Base-by-base conservation (phyloP, 2,888 invertebrate species). In the Gymnosoma rotundatum region DNA sequence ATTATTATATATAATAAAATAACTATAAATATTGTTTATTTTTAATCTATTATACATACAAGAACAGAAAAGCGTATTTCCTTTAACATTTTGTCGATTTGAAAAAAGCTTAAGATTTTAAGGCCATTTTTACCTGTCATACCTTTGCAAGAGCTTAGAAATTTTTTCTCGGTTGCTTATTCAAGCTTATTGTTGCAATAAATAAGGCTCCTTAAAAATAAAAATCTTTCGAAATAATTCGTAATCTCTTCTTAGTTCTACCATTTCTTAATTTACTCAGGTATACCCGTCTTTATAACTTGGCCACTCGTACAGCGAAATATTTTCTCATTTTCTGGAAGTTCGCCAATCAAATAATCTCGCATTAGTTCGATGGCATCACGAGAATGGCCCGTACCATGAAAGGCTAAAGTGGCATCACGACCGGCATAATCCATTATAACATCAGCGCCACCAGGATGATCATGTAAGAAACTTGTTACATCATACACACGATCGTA, bases 401-500 rank as follows among this genome's bases (percentile, higher is more conserved):
- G 93, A 92, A 97, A 97, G 0, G 97, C 96, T 2, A 96, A 93
- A 36, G 96, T 97, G 0, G 97, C 97, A 91, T 97, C 97, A 14
- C 96, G 93, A 0, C 97, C 97, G 0, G 97, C 97, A 91, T 96
- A 95, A 89, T 98, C 97, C 87, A 97, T 91, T 87, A 98, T 94
- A 20, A 97, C 94, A 85, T 97, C 97, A 14, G 94, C 93, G 9
- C 97, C 97, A 73, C 97, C 97, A 0, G 97, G 97, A 92, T 98
- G 97, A 93, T 94, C 94, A 86, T 94, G 93, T 56, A 97, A 91
- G 90, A 97, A 97, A 50, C 94, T 93, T 1, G 97, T 96, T 70
- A 97, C 94, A 89, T 97, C 95, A 91, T 97, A 97, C 14, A 98
- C 96, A 78, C 96, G 95, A 93, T 98, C 97, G 91, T 96, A 96